Evolutionary conservation across 2,888 invertebrate genomes (phyloP).

Genomic region (Rotaria socialis): DNA sequence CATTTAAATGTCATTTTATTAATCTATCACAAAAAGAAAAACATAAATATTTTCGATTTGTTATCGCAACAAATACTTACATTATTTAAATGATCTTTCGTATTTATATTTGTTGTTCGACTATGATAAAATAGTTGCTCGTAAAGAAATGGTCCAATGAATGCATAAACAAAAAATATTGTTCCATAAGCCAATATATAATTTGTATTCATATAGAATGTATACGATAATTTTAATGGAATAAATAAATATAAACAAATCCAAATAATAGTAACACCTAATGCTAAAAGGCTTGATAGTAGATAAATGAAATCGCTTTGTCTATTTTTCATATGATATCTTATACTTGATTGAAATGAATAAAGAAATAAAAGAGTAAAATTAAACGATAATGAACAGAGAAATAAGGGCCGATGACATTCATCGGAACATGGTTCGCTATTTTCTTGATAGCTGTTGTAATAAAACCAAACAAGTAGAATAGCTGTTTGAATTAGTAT

Average conservation of each 20-base stretch:
- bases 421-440: background rate
- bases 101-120: background rate
- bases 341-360: slow-evolving; percentile 9
- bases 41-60: background rate
- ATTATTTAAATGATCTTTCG: background rate
- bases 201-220: background rate
- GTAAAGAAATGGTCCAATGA: background rate
- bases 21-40: background rate
- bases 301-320: background rate
- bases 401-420: background rate
- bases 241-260: slow-evolving; percentile 4
- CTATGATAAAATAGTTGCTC: background rate
- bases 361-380: background rate
- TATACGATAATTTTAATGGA: background rate
- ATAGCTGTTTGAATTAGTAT: slow-evolving; percentile 19
- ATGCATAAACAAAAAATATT: slow-evolving; percentile 5
- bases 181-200: slow-evolving; percentile 22
- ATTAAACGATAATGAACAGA: slow-evolving; percentile 28
- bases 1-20: slow-evolving; percentile 26
- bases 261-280: slow-evolving; percentile 30
- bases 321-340: slow-evolving; percentile 1
- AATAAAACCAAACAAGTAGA: slow-evolving; percentile 14
- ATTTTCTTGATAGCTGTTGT: background rate
- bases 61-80: background rate
- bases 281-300: background rate